Base-by-base conservation (phyloP, 2,888 invertebrate genomes). In the Hypselothyrea guttata region DNA sequence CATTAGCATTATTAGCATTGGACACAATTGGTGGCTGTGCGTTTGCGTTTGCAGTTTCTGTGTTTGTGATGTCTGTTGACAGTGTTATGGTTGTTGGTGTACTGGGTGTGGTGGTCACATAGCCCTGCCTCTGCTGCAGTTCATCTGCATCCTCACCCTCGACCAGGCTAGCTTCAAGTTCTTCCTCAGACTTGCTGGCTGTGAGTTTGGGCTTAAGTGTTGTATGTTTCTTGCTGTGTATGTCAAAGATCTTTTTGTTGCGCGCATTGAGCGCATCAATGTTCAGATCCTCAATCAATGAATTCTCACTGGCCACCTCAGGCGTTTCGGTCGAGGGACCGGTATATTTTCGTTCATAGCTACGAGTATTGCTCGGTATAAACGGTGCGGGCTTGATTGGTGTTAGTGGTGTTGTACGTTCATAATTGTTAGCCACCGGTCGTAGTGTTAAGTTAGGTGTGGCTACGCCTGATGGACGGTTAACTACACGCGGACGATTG, bases 191-290 rank as follows among this genome's bases (percentile, higher is more conserved):
- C 38, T 46, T 52, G 2, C 11, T 61, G 3, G 35, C 55, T 7
- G 22, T 22, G 22, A 72, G 56, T 68, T 89, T 89, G 35, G 87
- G 88, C 62, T 84, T 88, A 8, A 84, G 68, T n/a, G 88, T 85
- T 42, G 89, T 88, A 69, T 90, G 90, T 81, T 90, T 89, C 56
- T 89, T 90, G 75, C 89, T 90, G 63, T 91, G 88, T 60, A 89
- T 90, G 61, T 90, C 88, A 65, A 92, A 92, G 44, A 92, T 88
- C 78, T 91, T 91, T 71, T 91, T 92, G 65, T 92, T 92, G 66
- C 91, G 89, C 31, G 90, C 90, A 86, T 91, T 91, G 13, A 92
- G 78, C 7, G 91, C 91, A 75, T 91, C 91, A 28, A 91, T 89
- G 67, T 92, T 90, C 5, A 91, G 82, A 51, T 90, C 90, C 66